Evolutionary conservation across 2,113 vertebrate genomes (phyloP), one percentile per base, ranked within the genome.

Genomic region (Orientallactaga bullata): DNA sequence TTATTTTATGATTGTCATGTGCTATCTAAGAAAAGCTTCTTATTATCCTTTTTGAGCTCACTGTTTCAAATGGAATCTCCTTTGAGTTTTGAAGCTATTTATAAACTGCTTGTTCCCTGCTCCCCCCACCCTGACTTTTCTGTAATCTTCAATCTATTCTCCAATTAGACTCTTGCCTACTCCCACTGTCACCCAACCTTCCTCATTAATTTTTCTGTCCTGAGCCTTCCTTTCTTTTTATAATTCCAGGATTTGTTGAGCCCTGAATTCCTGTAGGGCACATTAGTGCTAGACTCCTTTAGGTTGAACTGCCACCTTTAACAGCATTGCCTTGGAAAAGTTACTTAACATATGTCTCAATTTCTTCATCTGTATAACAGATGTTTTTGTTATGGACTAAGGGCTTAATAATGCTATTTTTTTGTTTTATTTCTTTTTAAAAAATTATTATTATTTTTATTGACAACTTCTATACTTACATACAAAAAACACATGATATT

Each of bases 231-330:
- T 85, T 88, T 85, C 20, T 26, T 2, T 72, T 26, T 78, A 7
- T 60, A 89, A 76, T 78, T 79, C 81, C 68, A 72, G 73, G 39
- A 39, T 88, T 93, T 71, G 51, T 18, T 76, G 84, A 74, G 82
- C 16, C 89, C 51, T 58, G 78, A 63, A 32, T 10, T 87, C n/a
- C 37, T 39, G 11, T 51, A 65, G 58, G 51, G 24, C 28, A 35
- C 35, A 77, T 91, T 94, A n/a, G 4, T 72, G 69, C 39, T 47
- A 55, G 15, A 42, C 20, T 88, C 15, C 30, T 26, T 69, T 71
- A 66, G 42, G 35, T 78, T 0, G 65, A 15, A 39, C 47, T 47
- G 58, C 30, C 30, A 68, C 16, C n/a, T 15, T 71, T 87, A 94
- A 72, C 32, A 84, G 24, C 61, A 23, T 58, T 90, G 68, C 32